phyloP scores from a whole-genome alignment of 2,113 vertebrate genomes.

The Gallinago undulata region DNA sequence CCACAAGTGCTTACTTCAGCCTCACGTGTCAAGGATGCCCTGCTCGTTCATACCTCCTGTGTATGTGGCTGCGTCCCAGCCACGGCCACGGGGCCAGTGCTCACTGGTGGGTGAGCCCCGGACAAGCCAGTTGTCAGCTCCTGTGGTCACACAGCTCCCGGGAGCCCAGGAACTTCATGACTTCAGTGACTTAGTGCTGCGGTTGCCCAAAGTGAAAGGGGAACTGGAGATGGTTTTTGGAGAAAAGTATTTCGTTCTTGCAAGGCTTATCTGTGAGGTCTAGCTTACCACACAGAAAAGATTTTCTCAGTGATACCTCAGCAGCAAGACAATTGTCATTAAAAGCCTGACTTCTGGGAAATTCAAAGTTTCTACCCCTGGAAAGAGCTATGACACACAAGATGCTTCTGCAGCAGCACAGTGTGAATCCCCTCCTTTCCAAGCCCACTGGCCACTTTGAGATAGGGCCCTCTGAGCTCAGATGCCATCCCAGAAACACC shows the following conservation, averaged over 20 bases:
- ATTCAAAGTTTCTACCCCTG: not conserved
- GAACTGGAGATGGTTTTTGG: not conserved
- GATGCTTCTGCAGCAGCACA: not conserved
- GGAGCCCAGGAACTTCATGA: not conserved
- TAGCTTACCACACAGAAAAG: not conserved
- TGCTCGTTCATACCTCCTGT: not conserved
- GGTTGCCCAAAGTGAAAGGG: not conserved
- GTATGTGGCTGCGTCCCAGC: not conserved
- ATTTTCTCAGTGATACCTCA: not conserved
- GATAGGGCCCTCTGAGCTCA: not conserved
- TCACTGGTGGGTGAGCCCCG: rapidly evolving
- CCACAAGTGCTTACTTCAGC: not conserved
- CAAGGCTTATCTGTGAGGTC: not conserved
- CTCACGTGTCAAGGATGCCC: not conserved
- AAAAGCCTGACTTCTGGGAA: not conserved
- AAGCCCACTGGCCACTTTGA: not conserved
- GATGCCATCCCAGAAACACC: not conserved
- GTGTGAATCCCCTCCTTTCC: not conserved
- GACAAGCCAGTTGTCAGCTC: not conserved
- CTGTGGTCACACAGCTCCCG: not conserved
- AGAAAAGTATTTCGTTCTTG: not conserved
- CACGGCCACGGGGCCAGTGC: rapidly evolving
- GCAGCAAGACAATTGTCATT: not conserved
- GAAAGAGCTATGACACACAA: not conserved
- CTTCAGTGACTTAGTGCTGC: not conserved